Conservation (phyloP, 2,888 invertebrate genomes). For the Leptinotarsa juncta region DNA sequence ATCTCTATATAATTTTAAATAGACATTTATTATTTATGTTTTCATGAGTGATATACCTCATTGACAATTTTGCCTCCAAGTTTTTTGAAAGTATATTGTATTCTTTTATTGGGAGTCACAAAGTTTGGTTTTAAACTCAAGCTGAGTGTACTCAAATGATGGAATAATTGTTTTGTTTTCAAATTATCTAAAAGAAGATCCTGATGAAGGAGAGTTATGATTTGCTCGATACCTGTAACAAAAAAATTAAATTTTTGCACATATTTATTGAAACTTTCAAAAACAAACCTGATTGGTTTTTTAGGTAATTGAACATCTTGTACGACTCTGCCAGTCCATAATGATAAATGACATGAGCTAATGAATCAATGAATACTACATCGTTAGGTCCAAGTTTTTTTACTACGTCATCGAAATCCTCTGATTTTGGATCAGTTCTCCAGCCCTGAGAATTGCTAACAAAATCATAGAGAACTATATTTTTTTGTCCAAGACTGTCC, state of each 20-base stretch:
- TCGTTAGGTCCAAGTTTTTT: conserved; percentile 44
- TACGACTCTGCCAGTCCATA: conserved; percentile 56
- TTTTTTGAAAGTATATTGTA: conserved; percentile 66
- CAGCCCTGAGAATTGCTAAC: conserved; percentile 51
- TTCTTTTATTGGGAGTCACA: conserved; percentile 57
- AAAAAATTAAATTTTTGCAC: not conserved
- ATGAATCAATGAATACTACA: conserved; percentile 59
- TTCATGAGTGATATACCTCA: conserved; percentile 58
- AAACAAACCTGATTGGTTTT: conserved; percentile 63
- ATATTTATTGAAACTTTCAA: conserved; percentile 33
- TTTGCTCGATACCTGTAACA: conserved; percentile 54
- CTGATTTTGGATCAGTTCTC: conserved; percentile 30
- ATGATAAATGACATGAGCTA: conserved; percentile 56
- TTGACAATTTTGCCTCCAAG: conserved; percentile 68
- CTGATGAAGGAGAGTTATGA: conserved; percentile 64
- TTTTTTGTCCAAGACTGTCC: conserved; percentile 29
- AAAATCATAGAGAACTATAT: conserved; percentile 52
- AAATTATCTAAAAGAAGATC: conserved; percentile 67
- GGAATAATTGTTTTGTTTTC: conserved; percentile 66
- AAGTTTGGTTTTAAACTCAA: conserved; percentile 63
- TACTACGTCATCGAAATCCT: conserved; percentile 45
- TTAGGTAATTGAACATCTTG: conserved; percentile 53
- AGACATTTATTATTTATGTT: not conserved
- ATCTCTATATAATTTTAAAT: not conserved
- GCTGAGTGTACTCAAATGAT: conserved; percentile 64